Evolutionary conservation across 2,113 vertebrate species (phyloP).

Genomic region (Nannospalax galili): DNA sequence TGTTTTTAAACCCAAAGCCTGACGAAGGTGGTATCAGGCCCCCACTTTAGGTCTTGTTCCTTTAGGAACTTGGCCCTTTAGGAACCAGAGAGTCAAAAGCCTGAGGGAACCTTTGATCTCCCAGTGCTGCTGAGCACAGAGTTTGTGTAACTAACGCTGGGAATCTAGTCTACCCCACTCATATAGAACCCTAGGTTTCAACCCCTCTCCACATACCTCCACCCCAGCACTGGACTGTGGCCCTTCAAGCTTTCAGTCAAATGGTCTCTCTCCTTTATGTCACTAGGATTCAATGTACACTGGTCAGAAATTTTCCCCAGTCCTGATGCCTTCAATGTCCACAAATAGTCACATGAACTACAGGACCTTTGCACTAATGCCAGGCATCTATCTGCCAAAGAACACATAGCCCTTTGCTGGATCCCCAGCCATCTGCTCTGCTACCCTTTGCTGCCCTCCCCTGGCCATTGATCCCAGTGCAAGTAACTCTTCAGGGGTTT

Average conservation of each 20-base stretch:
- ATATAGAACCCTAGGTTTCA: background rate
- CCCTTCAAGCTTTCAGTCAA: background rate
- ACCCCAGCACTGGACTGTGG: background rate
- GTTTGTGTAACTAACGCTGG: background rate
- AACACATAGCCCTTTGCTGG: background rate
- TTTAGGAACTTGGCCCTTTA: background rate
- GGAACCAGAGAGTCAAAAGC: background rate
- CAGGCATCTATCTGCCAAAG: background rate
- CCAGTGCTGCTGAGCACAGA: background rate
- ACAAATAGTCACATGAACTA: background rate
- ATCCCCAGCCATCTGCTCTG: background rate
- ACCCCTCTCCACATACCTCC: background rate
- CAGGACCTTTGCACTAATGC: background rate
- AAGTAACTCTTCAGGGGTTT: background rate
- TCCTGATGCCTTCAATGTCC: background rate
- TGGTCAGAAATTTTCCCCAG: background rate
- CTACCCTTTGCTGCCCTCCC: constrained; percentile 74
- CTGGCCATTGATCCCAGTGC: constrained; percentile 49
- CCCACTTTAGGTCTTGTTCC: background rate
- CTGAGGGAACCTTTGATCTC: background rate
- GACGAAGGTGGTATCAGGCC: background rate
- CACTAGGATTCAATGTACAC: background rate
- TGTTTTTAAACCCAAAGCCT: background rate
- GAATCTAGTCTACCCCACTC: background rate
- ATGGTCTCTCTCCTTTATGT: background rate